phyloP scores from a whole-genome alignment of 2,888 invertebrate species.

The Oxystoma pomonae region DNA sequence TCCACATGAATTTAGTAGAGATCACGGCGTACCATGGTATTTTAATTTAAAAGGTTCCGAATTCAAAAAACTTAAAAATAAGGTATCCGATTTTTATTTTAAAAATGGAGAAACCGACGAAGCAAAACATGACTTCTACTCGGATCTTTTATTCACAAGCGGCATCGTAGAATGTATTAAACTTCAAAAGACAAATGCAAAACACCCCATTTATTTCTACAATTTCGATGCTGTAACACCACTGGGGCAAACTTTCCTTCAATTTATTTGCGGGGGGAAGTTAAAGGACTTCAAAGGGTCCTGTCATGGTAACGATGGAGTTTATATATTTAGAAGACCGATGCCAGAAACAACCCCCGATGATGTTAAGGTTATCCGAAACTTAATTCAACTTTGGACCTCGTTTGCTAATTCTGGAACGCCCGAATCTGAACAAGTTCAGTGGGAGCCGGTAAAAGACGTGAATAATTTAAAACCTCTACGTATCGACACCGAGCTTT shows the following conservation, averaged over 20 bases:
- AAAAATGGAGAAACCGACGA: slow-evolving; percentile 3
- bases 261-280: neutral
- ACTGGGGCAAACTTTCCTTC: neutral
- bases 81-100: slow-evolving; percentile 6
- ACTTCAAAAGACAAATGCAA: neutral
- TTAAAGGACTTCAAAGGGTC: neutral
- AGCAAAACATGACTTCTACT: neutral
- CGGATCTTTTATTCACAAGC: slow-evolving; percentile 13
- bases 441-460: neutral
- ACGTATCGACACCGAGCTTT: neutral
- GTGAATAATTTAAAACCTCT: neutral
- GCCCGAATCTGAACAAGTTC: neutral
- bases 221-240: neutral
- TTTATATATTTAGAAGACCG: neutral
- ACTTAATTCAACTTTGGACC: neutral
- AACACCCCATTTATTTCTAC: slow-evolving; percentile 16
- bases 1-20: neutral
- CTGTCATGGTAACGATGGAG: neutral
- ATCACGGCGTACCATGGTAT: neutral
- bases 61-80: neutral
- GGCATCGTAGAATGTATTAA: slow-evolving; percentile 13
- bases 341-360: neutral
- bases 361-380: neutral
- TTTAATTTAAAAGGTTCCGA: neutral
- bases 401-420: neutral